Base-by-base conservation (phyloP, 2,888 invertebrate species). In the Synanthedon myopaeformis region DNA sequence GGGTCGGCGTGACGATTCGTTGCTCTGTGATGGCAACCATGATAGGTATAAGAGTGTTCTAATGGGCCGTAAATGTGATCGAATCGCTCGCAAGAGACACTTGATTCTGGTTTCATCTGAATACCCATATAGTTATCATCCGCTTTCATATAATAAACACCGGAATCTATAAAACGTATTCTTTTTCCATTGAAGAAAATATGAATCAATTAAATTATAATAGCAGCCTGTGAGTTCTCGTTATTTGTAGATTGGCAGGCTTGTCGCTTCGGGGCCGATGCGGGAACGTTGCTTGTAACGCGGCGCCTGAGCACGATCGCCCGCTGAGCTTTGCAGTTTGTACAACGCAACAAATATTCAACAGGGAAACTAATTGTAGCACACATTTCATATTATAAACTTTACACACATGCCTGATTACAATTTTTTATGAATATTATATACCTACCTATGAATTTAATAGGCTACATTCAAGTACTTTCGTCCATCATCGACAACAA, bases 251-350 rank as follows among this genome's bases (percentile, higher is more conserved):
- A 76, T 79, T 81, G 84, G 81, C 84, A 84, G 76, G 79, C 78
- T 76, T 80, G 80, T 75, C 76, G 79, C 84, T 79, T 61, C 71
- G 66, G 76, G 81, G 80, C 80, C 83, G 76, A 79, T 80, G 35
- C 35, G 67, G 72, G 73, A 71, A 77, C 73, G 73, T 65, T 82
- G 35, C 35, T 35, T 35, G 82, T 83, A 78, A 63, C 61, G 73
- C 74, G 84, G 84, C 84, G 86, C 82, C 83, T 82, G 82, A 63
- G 70, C 76, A 73, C 63, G 74, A 68, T 76, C 79, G 72, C 85
- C 82, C 69, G 83, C 83, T 80, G 83, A 67, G 82, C 68, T 67
- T 63, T 64, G 65, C 74, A 70, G 72, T 74, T 67, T 69, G 70
- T 72, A 72, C 67, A 74, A 68, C 72, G 66, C 70, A 63, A 70